Percentiles rank a stretch among this genome's conserved stretches.
Conservation (phyloP, 2,888 invertebrate species). For the Drepanosiphum platanoidis region DNA sequence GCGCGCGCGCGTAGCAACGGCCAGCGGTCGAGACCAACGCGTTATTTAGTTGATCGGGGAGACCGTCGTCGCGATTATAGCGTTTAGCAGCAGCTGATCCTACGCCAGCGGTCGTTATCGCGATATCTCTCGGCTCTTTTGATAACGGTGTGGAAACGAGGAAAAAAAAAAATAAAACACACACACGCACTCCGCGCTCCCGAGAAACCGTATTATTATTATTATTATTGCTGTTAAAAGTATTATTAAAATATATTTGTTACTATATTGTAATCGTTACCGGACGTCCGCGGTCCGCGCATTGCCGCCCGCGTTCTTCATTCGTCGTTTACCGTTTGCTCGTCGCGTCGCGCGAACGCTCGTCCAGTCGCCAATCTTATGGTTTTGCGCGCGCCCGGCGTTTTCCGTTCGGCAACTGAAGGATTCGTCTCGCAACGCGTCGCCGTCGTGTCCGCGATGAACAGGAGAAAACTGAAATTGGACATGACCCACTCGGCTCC, state of each 20-base stretch:
- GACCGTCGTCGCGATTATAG: too few species aligned
- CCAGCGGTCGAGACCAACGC: too few species aligned
- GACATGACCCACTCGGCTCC: slow-evolving; percentile 38
- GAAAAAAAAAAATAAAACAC: neutral
- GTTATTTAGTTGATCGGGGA: too few species aligned
- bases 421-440: neutral
- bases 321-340: neutral
- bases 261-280: neutral
- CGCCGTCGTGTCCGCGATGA: neutral
- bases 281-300: neutral
- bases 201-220: neutral
- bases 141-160: neutral
- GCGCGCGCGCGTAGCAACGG: too few species aligned
- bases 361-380: neutral
- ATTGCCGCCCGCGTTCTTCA: neutral
- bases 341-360: neutral
- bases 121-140: too few species aligned
- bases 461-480: slow-evolving; percentile 52
- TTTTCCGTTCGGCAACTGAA: neutral
- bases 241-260: neutral
- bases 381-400: neutral
- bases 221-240: neutral
- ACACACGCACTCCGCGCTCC: neutral
- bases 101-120: too few species aligned
- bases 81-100: too few species aligned